Base-by-base conservation (phyloP, 1,140 invertebrate species). In the Bombyx mandarina region DNA sequence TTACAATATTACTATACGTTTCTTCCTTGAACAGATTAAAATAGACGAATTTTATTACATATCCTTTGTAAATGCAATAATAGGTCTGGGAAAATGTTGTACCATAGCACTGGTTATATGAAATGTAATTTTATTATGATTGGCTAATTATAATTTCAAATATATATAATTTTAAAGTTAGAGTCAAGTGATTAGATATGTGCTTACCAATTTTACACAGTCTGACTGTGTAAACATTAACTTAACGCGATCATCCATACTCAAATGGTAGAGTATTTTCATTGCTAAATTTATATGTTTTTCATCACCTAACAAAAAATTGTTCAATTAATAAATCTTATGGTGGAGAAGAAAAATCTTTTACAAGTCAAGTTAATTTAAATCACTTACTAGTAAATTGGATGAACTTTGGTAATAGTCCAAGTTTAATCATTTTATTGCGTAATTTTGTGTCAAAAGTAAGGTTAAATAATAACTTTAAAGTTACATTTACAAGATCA, bases 211-310 rank as follows among this genome's bases (percentile, higher is more conserved):
- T 73, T 96, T 94, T 62, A 98, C 94, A 86, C 96, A 98, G 79
- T 99, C 97, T 2, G 96, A 97, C 78, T 97, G 97, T n/a, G 94
- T 94, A 77, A 99, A 98, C 92, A 98, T 96, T 35, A 94, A 90
- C 88, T 98, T 98, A 0, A 96, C 94, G 83, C 97, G 93, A 77
- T 99, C 97, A 86, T 99, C 96, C 89, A 98, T 94, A 81, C 96
- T 98, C 48, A 98, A 90, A 82, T 99, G 97, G 81, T 99, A 99
- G 18, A 99, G 89, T 56, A 99, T 92, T 82, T 96, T 96, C 57
- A 98, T 89, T 58, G 97, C 94, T 56, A 95, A 92, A 64, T 93
- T 91, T 60, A 94, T 93, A 83, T 96, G 94, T 75, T 95, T 93
- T 71, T 95, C 93, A 77, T 97, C 95, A 80, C 90, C 94, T 95